phyloP scores from a whole-genome alignment of 2,113 vertebrate genomes.

The Ovibos moschatus region DNA sequence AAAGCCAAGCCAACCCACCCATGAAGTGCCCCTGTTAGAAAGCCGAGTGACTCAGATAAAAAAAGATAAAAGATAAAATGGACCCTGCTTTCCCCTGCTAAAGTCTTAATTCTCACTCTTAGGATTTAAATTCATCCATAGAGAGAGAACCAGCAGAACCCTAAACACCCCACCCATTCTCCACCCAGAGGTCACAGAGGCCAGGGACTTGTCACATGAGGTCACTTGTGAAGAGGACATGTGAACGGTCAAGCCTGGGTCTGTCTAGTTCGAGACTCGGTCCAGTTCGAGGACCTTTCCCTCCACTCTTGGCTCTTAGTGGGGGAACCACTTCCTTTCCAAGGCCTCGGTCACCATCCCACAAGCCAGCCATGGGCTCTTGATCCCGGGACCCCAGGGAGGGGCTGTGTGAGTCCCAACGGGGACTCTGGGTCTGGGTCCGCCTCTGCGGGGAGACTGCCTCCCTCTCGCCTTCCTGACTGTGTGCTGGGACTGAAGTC shows the following conservation, averaged over 20 bases:
- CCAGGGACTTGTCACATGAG: neutral
- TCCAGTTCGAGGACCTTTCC: too few species aligned
- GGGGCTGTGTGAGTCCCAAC: accelerated
- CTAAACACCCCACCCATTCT: neutral
- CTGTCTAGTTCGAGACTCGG: neutral
- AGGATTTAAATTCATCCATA: neutral
- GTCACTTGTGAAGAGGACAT: neutral
- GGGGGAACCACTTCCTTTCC: neutral
- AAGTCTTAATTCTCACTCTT: neutral
- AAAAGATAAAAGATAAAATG: neutral
- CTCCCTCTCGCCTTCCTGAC: neutral
- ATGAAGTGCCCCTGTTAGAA: neutral
- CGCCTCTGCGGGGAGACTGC: neutral
- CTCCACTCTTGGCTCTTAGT: neutral
- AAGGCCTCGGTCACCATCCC: accelerated
- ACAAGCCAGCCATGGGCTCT: neutral
- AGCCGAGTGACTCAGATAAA: neutral
- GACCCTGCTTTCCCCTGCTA: neutral
- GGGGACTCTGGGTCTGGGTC: neutral
- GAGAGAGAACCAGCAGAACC: neutral
- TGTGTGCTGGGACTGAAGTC: neutral
- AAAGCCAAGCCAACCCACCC: neutral
- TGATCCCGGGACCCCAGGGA: neutral
- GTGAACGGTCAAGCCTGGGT: neutral
- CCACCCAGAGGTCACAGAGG: neutral